Evolutionary conservation across 2,797 vertebrate genomes (phyloP), one percentile per base, ranked within the genome.

Genomic region (Numenius phaeopus): DNA sequence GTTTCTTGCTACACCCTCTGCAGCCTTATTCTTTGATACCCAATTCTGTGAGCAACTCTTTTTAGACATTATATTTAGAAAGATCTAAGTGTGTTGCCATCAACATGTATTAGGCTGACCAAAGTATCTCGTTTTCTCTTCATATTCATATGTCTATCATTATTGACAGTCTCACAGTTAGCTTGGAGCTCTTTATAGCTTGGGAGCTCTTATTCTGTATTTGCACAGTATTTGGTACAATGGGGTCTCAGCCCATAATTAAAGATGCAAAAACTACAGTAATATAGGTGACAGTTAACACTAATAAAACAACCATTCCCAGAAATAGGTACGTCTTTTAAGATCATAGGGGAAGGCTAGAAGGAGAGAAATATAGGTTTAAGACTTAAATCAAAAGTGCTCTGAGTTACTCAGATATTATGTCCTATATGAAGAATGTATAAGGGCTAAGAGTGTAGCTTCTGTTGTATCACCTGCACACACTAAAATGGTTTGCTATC

Each of bases 401-500:
- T 62, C 29, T 72, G 44, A 66, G 55, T 66, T 19, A 64, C 15
- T 34, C 37, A 22, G 29, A 3, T 62, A 32, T n/a, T 32, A 34
- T 9, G 10, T 30, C 82, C 44, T 80, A 18, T 26, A 15, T 20
- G 14, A 47, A 26, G 14, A 27, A 37, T 40, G 5, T 22, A 17
- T 2, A 21, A 21, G 14, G 11, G 3, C 19, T 85, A 37, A 62
- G 20, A 54, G n/a, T 4, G 3, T 11, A 32, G 7, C 5, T 66
- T 86, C 87, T 65, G 2, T 17, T 65, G 27, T 79, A 59, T 72
- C 27, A 52, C 65, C 11, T 88, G 42, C 80, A 62, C 40, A 81
- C 86, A 83, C 23, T 71, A 67, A 93, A 96, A 94, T 52, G 61
- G 19, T 95, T 94, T 89, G 49, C 73, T 94, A 40, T 80, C 22